Conservation (phyloP, 2,888 invertebrate genomes). For the Polia nebulosa region DNA sequence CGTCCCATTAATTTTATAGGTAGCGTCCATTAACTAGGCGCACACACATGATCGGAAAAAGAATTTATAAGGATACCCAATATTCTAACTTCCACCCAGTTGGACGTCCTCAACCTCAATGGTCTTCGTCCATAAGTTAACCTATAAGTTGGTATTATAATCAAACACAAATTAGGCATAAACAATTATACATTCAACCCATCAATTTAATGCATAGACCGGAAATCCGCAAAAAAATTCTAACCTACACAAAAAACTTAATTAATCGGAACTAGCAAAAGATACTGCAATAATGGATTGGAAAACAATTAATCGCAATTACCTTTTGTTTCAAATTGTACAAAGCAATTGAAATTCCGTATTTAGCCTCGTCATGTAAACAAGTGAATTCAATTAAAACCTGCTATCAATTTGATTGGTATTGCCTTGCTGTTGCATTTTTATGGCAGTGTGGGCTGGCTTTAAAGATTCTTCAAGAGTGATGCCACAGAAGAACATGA, state of each 20-base stretch:
- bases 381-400: constrained; percentile 41
- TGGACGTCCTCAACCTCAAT: too few species aligned
- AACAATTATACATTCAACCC: not conserved
- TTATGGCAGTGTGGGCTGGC: constrained; percentile 9
- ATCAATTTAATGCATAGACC: constrained; percentile 5
- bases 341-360: constrained; percentile 47
- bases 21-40: too few species aligned
- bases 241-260: constrained; percentile 12
- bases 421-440: constrained; percentile 8
- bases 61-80: too few species aligned
- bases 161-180: not conserved
- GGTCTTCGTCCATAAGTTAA: too few species aligned
- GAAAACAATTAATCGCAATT: constrained; percentile 29
- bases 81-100: too few species aligned
- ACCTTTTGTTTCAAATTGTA: constrained; percentile 41
- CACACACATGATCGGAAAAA: too few species aligned
- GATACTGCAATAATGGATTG: constrained; percentile 1
- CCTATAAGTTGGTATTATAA: too few species aligned
- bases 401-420: constrained; percentile 27
- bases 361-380: constrained; percentile 42
- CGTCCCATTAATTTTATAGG: too few species aligned
- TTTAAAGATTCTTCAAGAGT: not conserved
- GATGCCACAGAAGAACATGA: not conserved
- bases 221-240: constrained; percentile 39
- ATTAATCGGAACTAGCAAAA: constrained; percentile 13